These are phyloP conservation scores for Trachelus stipa DNA, from an alignment of 2,888 invertebrate genomes.

Conservation along the genomic window DNA sequence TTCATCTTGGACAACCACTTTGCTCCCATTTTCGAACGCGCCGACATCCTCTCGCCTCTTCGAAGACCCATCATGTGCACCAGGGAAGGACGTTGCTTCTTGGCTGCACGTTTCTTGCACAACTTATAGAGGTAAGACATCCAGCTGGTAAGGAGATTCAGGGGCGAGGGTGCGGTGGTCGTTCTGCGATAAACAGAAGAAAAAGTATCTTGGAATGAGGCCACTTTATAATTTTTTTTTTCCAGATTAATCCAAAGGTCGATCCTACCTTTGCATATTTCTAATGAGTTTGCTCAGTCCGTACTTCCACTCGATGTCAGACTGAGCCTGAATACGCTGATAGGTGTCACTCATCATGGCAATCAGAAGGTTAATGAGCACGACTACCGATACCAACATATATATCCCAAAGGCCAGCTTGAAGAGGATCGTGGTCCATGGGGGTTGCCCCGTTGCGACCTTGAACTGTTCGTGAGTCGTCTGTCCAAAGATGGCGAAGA, in stretches of 20 bases:
- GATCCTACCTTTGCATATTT: conserved; percentile 85
- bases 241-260: background rate
- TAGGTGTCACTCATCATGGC: conserved; percentile 99
- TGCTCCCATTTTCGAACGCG: conserved; percentile 87
- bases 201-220: background rate
- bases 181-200: conserved; percentile 71
- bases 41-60: conserved; percentile 77
- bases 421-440: conserved; percentile 88
- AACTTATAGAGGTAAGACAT: conserved; percentile 85
- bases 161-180: conserved; percentile 96
- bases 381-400: conserved; percentile 99
- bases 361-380: conserved; percentile 98
- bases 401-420: conserved; percentile 93
- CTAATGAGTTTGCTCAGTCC: conserved; percentile 97
- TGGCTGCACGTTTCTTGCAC: conserved; percentile 79
- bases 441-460: conserved; percentile 77
- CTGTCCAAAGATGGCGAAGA: conserved; percentile 98
- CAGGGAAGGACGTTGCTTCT: conserved; percentile 84
- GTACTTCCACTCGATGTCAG: conserved; percentile 99
- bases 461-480: conserved; percentile 85
- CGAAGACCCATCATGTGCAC: conserved; percentile 85
- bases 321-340: conserved; percentile 99
- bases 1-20: conserved; percentile 92
- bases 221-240: background rate
- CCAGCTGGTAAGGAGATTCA: conserved; percentile 97